Conservation (phyloP, 2,888 invertebrate species). For the Nomada lathburiana region DNA sequence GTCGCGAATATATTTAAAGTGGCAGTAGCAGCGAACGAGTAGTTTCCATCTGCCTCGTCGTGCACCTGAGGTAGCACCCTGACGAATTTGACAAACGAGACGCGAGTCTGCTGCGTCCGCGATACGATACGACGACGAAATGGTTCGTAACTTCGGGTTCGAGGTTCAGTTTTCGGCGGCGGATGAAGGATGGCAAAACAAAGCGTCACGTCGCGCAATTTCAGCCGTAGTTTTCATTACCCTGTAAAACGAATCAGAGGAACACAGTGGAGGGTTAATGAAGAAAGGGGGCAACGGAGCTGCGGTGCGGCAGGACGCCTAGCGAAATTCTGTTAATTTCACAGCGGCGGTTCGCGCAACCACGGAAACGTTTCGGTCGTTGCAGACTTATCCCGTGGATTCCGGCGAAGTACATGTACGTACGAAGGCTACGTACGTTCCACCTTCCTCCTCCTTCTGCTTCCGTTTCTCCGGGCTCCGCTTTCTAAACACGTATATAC, state of each 20-base stretch:
- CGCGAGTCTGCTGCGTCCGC: neutral
- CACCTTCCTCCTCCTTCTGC: neutral
- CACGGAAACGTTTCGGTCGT: conserved; percentile 53
- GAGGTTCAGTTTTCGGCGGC: conserved; percentile 28
- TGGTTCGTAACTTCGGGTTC: conserved; percentile 10
- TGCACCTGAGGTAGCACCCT: neutral
- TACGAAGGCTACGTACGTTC: neutral
- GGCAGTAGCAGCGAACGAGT: neutral
- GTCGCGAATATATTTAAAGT: neutral
- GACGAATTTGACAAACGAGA: too few relatives aligned
- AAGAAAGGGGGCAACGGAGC: conserved; percentile 28
- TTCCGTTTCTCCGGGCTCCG: neutral
- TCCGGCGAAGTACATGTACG: conserved; percentile 15
- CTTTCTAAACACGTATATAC: conserved; percentile 1
- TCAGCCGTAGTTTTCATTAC: conserved; percentile 53
- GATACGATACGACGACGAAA: conserved; percentile 3
- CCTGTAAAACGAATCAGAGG: conserved; percentile 61
- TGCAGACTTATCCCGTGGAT: conserved; percentile 45
- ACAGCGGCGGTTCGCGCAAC: conserved; percentile 57
- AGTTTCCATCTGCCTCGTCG: neutral
- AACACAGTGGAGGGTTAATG: conserved; percentile 59
- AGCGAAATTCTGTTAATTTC: conserved; percentile 65
- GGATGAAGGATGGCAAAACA: conserved; percentile 22
- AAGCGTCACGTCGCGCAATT: conserved; percentile 57
- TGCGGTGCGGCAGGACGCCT: neutral